Base-by-base conservation (phyloP, 2,797 vertebrate species). In the Oreochromis mossambicus region DNA sequence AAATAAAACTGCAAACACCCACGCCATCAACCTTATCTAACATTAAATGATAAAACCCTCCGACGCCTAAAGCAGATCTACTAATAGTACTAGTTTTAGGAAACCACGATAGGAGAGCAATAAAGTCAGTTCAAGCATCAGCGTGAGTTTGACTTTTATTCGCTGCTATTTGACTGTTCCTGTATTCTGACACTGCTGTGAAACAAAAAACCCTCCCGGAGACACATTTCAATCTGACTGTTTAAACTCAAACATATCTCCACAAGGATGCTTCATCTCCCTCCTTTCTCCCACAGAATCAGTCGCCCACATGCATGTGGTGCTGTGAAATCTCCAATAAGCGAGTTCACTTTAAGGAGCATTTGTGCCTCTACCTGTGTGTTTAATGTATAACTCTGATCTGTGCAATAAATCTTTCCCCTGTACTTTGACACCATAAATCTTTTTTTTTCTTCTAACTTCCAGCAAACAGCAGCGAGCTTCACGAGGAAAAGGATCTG, bases 241-340 rank as follows among this genome's bases (percentile, higher is more conserved):
- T 82, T 81, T 88, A 78, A 88, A 79, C 82, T 78, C 81, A 61
- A 84, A 66, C 36, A 78, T 58, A 80, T 84, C 84, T 91, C 56
- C 63, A 58, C 46, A 10, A 58, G 43, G 48, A 26, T 32, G 79
- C 70, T 90, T 92, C 32, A 84, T 82, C 61, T 79, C 51, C 61
- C 55, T 83, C 36, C 36, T 84, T 21, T 85, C 85, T 51, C 81
- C 50, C 29, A 61, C 52, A 52, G 24, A 82, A 66, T 73, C 83
- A 81, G 63, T 29, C 54, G 15, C 80, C 77, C 29, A 83, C 80
- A 68, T 26, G 32, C 17, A n/a, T 41, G 21, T 5, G 81, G 88
- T 41, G 78, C 77, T 85, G 80, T 79, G 51, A 82, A 87, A 78
- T 29, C 51, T 77, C 21, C 58, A 86, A 19, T 14, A 24, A 83